Base-by-base conservation (phyloP, 2,797 vertebrate genomes). In the Apogon talboti region DNA sequence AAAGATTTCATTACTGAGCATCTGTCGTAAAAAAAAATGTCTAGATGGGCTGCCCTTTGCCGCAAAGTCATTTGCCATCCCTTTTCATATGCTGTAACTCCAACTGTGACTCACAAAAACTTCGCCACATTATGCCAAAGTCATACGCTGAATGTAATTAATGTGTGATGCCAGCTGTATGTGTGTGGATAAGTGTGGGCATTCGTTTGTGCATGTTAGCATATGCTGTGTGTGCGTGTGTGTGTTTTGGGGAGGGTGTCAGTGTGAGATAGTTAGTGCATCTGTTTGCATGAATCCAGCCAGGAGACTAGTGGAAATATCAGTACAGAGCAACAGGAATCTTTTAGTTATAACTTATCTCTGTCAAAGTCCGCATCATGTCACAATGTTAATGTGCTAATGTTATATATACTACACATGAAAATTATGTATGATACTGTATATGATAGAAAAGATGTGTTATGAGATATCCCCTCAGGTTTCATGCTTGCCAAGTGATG, bases 81-180 rank as follows among this genome's bases (percentile, higher is more conserved):
- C 48, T 66, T 56, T 46, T 63, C 65, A 57, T 81, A 58, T 53
- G 60, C 66, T 64, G 35, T 38, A 65, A 71, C 66, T 74, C 66
- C 47, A 75, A 74, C 76, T 59, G 69, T 84, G 79, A 84, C 63
- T 84, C 85, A 81, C 60, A 47, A 43, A 66, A 87, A 83, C 72
- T 81, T 74, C 68, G 72, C 62, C 71, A 63, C 69, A 77, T 79
- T 83, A 66, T 71, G 71, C 75, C 78, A 78, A 80, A 83, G 70
- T 79, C 84, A 89, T 82, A 83, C 82, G 79, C 75, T 84, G 67
- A 75, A 75, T 79, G 65, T 51, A 76, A 78, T 82, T 65, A 83
- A 57, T 16, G 18, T 49, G 68, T 43, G 18, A 13, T 60, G 59
- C 52, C 72, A 84, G 76, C 60, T 76, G 76, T 55, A 59, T 52